Percentiles rank a stretch among this genome's conserved stretches.
Conservation (phyloP, 2,888 invertebrate genomes). For the Hirtodrosophila cameraria region DNA sequence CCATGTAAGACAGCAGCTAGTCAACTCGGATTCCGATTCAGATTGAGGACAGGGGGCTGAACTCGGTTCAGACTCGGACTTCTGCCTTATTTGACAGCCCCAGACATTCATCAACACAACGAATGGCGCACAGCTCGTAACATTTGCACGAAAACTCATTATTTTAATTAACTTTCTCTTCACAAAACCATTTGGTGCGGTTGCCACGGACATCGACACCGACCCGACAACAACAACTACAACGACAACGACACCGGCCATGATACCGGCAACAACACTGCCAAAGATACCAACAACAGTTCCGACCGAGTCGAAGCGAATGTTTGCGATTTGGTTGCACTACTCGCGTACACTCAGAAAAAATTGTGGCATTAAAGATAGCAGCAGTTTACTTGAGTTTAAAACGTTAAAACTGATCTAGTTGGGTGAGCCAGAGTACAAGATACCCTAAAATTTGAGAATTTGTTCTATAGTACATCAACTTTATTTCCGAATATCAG, state of each 20-base stretch:
- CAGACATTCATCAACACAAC: conserved; percentile 68
- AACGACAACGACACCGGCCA: conserved; percentile 31
- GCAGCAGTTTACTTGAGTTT: too few species aligned
- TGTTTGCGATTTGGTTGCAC: conserved; percentile 53
- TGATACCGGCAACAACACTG: conserved; percentile 17
- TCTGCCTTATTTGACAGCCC: conserved; percentile 58
- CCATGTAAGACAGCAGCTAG: conserved; percentile 36
- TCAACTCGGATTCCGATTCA: conserved; percentile 17
- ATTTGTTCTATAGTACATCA: too few species aligned
- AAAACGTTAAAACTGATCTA: too few species aligned
- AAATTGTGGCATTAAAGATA: not conserved
- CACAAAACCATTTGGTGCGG: conserved; percentile 67
- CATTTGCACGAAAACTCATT: conserved; percentile 79
- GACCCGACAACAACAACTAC: conserved; percentile 40
- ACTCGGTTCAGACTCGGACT: conserved; percentile 21
- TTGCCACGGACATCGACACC: conserved; percentile 62
- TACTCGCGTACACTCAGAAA: conserved; percentile 5
- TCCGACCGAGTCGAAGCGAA: conserved; percentile 36
- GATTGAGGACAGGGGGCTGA: conserved; percentile 7
- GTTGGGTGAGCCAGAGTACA: too few species aligned
- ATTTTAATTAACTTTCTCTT: conserved; percentile 83
- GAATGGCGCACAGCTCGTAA: conserved; percentile 54
- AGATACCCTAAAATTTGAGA: too few species aligned
- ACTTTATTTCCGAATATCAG: too few species aligned
- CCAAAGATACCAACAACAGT: conserved; percentile 13